phyloP scores from a whole-genome alignment of 2,113 vertebrate species.

The Erythrocebus patas region DNA sequence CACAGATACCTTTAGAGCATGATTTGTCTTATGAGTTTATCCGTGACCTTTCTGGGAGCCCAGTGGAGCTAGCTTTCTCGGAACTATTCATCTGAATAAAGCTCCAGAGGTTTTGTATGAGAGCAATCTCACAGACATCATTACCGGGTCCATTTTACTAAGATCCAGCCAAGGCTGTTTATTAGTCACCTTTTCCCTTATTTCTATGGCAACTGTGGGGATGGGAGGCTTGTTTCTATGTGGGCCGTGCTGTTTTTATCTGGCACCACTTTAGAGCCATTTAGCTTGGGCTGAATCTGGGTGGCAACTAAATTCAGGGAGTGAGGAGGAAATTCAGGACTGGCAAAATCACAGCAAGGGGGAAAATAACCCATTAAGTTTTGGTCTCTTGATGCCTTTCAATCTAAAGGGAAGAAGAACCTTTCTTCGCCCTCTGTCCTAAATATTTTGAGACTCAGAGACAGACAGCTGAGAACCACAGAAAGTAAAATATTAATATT shows the following conservation, averaged over 20 bases:
- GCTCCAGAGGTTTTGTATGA: background rate
- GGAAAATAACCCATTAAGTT: background rate
- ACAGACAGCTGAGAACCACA: background rate
- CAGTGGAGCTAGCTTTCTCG: background rate
- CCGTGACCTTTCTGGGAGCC: background rate
- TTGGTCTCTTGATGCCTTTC: background rate
- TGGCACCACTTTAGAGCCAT: background rate
- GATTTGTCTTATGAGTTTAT: background rate
- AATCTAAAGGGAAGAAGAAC: background rate
- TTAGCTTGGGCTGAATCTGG: background rate
- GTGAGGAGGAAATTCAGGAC: background rate
- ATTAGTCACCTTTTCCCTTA: conserved; percentile 38
- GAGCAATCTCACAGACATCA: background rate
- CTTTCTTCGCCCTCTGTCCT: background rate
- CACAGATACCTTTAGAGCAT: background rate
- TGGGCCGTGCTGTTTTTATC: conserved; percentile 43
- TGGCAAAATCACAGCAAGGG: background rate
- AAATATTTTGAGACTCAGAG: background rate
- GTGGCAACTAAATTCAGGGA: background rate
- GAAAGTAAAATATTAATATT: background rate
- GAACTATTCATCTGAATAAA: background rate
- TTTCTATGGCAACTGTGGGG: conserved; percentile 59
- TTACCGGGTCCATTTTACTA: background rate
- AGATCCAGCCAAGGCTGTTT: background rate
- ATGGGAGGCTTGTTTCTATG: conserved; percentile 43